Conservation (phyloP, 2,797 vertebrate genomes). For the Urocyon cinereoargenteus region DNA sequence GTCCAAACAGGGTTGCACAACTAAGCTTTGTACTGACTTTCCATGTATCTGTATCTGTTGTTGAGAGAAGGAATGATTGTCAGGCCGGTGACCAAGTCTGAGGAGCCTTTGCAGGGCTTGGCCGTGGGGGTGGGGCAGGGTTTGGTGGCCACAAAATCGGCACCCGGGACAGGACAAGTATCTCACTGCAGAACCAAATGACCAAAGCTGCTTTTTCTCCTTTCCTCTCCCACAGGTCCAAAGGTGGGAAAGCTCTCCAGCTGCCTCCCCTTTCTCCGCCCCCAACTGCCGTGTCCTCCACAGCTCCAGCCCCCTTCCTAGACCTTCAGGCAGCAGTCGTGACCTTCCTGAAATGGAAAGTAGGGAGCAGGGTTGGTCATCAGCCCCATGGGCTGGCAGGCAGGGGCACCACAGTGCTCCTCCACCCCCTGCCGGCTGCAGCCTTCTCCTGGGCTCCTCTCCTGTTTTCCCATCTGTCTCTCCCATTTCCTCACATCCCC, state of each 20-base stretch:
- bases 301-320: background rate
- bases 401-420: background rate
- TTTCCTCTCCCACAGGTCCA: slow-evolving; percentile 32
- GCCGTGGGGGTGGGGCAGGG: background rate
- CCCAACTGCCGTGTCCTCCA: background rate
- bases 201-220: background rate
- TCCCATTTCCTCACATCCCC: slow-evolving; percentile 53
- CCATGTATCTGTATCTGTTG: background rate
- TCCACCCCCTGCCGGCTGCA: background rate
- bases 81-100: background rate
- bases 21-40: background rate
- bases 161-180: background rate
- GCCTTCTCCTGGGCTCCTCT: slow-evolving; percentile 56
- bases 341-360: background rate
- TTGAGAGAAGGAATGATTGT: slow-evolving; percentile 1
- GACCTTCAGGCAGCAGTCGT: background rate
- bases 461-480: slow-evolving; percentile 78
- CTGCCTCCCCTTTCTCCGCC: background rate
- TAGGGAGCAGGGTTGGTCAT: background rate
- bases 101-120: background rate
- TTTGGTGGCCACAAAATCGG: background rate
- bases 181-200: background rate
- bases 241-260: slow-evolving; percentile 35
- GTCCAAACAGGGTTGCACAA: background rate
- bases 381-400: accelerated